phyloP scores from a whole-genome alignment of 2,113 vertebrate species.

The Eubucco bourcierii region DNA sequence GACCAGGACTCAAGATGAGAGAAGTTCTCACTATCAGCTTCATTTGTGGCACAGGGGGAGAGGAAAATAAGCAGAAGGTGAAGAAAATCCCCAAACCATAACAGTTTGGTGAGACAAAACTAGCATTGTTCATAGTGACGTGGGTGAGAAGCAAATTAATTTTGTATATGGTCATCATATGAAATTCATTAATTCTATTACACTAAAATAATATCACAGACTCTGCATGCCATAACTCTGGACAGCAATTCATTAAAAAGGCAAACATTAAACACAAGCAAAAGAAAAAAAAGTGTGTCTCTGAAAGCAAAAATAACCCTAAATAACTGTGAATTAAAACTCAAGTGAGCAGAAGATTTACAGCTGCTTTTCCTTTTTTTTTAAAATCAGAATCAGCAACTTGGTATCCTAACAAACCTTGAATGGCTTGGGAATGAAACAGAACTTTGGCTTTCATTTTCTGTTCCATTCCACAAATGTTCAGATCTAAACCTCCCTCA shows the following conservation, averaged over 20 bases:
- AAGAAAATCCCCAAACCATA: neutral
- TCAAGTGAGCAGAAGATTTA: neutral
- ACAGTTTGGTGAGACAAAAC: neutral
- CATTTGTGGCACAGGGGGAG: neutral
- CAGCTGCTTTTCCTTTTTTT: neutral
- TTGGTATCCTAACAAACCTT: neutral
- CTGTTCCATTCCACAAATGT: neutral
- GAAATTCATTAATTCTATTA: conserved; percentile 18
- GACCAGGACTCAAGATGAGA: neutral
- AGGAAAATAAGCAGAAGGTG: neutral
- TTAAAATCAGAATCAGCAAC: neutral
- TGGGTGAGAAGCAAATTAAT: neutral
- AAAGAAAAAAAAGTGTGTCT: neutral
- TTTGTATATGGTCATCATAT: neutral
- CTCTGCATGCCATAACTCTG: neutral
- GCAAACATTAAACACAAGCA: neutral
- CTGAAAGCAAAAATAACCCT: neutral
- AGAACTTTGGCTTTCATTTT: neutral
- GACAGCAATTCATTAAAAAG: neutral
- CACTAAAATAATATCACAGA: neutral
- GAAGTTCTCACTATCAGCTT: neutral
- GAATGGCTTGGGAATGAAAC: neutral
- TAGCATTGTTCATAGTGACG: neutral
- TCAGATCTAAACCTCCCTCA: neutral
- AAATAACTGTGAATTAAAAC: neutral